These are phyloP conservation scores for Spodoptera frugiperda DNA, from an alignment of 1,140 invertebrate genomes.

Conservation along the genomic window DNA sequence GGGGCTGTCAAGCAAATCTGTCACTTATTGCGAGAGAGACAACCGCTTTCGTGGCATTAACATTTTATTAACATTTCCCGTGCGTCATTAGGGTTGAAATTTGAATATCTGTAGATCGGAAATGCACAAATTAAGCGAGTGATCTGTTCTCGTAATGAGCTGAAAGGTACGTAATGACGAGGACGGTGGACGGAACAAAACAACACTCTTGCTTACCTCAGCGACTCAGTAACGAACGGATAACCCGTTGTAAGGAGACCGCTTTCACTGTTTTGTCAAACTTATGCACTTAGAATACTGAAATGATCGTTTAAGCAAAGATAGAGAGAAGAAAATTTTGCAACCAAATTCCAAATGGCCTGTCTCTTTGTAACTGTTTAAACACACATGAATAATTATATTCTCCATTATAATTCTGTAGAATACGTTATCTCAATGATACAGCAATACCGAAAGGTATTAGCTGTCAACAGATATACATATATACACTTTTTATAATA, in stretches of 20 bases:
- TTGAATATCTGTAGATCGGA: conserved; percentile 85
- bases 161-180: conserved; percentile 83
- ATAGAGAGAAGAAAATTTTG: too few relatives aligned
- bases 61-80: conserved; percentile 85
- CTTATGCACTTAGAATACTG: not conserved
- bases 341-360: too few relatives aligned
- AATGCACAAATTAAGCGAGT: conserved; percentile 86
- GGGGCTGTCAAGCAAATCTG: conserved; percentile 83
- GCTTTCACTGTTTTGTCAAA: conserved; percentile 45
- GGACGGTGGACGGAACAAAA: conserved; percentile 74
- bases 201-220: conserved; percentile 83
- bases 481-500: too few relatives aligned
- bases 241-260: conserved; percentile 55
- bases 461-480: too few relatives aligned
- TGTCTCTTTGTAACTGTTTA: too few relatives aligned
- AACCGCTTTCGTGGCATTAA: conserved; percentile 81
- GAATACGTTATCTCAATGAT: too few relatives aligned
- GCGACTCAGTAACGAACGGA: conserved; percentile 71
- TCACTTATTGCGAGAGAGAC: conserved; percentile 77
- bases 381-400: too few relatives aligned
- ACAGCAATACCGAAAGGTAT: too few relatives aligned
- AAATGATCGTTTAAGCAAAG: too few relatives aligned
- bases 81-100: conserved; percentile 83
- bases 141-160: conserved; percentile 84
- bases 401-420: too few relatives aligned